A percentile compares a stretch with the other conserved stretches of the same genome.
Conservation (phyloP, 2,113 vertebrate genomes). For the Proterorhinus semilunaris region DNA sequence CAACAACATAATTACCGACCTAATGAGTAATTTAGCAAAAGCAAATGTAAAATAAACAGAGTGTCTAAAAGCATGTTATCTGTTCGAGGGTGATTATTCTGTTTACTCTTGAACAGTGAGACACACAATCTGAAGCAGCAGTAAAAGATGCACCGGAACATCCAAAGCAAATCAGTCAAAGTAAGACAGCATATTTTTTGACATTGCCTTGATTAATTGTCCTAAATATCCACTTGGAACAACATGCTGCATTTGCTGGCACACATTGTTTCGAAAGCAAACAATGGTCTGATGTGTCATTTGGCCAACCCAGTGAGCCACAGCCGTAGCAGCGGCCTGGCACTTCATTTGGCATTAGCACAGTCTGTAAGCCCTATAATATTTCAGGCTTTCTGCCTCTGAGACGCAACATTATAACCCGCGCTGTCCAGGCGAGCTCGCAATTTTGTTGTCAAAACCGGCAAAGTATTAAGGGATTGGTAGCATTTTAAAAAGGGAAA, state of each 20-base stretch:
- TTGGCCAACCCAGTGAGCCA: slow-evolving; percentile 32
- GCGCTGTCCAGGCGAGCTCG: slow-evolving; percentile 5
- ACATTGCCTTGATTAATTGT: slow-evolving; percentile 33
- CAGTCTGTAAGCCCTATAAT: neutral
- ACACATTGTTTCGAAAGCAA: slow-evolving; percentile 32
- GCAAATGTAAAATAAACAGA: too few species aligned
- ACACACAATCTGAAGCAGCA: neutral
- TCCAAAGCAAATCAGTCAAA: neutral
- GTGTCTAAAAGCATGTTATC: too few species aligned
- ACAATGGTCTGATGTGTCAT: slow-evolving; percentile 24
- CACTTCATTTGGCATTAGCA: slow-evolving; percentile 27
- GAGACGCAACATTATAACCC: slow-evolving; percentile 3
- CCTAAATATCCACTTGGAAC: slow-evolving; percentile 21
- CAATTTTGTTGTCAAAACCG: slow-evolving; percentile 17
- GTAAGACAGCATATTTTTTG: slow-evolving; percentile 18
- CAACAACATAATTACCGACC: too few species aligned
- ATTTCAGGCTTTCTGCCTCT: slow-evolving; percentile 16
- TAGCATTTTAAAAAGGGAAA: too few species aligned
- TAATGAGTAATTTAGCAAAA: too few species aligned
- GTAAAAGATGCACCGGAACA: neutral
- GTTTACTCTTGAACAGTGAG: neutral
- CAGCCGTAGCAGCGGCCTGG: slow-evolving; percentile 10
- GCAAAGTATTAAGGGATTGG: too few species aligned
- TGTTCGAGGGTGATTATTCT: too few species aligned
- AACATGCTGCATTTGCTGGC: slow-evolving; percentile 33